phyloP scores from a whole-genome alignment of 2,797 vertebrate species.

The Cynodonichthys magdalenae region DNA sequence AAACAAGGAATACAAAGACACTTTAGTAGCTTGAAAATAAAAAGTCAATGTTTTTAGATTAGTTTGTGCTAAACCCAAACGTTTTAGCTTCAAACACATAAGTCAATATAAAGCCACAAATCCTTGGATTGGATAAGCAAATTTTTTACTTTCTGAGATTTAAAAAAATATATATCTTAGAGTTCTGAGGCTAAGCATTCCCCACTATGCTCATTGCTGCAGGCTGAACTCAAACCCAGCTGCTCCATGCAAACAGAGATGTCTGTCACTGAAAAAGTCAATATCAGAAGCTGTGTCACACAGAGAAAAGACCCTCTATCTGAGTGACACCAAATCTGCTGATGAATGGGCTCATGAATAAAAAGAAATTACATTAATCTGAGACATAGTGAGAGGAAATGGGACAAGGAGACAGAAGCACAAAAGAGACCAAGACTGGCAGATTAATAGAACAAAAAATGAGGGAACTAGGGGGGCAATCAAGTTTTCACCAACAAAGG shows the following conservation, averaged over 20 bases:
- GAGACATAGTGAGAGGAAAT: conserved; percentile 45
- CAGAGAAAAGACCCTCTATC: conserved; percentile 52
- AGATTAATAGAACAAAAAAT: conserved; percentile 41
- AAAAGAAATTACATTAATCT: conserved; percentile 53
- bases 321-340: conserved; percentile 52
- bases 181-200: background rate
- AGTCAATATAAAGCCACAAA: too few relatives aligned
- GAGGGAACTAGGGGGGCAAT: conserved; percentile 35
- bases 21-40: too few relatives aligned
- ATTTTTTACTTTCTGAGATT: background rate
- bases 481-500: conserved; percentile 24
- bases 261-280: conserved; percentile 38
- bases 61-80: too few relatives aligned
- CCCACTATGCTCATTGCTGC: conserved; percentile 14
- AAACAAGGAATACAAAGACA: too few relatives aligned
- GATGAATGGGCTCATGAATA: conserved; percentile 50
- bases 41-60: too few relatives aligned
- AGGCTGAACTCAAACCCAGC: conserved; percentile 39
- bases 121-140: background rate
- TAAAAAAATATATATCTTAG: background rate
- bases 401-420: conserved; percentile 31
- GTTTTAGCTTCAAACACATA: too few relatives aligned
- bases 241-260: conserved; percentile 36
- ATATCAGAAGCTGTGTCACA: conserved; percentile 47
- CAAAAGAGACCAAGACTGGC: conserved; percentile 39